Evolutionary conservation across 1,140 invertebrate species (phyloP).

Genomic region (Mactra quadrangularis): DNA sequence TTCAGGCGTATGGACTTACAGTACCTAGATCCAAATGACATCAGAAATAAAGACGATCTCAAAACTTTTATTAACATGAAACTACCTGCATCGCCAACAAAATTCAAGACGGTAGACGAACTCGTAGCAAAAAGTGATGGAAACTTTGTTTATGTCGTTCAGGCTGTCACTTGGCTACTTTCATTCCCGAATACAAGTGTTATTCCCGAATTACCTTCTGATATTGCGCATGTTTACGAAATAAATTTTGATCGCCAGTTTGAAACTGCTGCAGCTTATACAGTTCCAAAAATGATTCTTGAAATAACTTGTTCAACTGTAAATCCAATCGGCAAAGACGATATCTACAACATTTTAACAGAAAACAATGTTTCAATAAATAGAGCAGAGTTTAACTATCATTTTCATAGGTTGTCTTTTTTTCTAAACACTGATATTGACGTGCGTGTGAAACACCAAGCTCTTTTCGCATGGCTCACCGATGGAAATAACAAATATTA

Average conservation of each 20-base stretch:
- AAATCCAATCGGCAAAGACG: constrained; percentile 5
- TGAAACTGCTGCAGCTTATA: not conserved
- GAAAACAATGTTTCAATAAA: not conserved
- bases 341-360: not conserved
- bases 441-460: constrained; percentile 1
- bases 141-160: constrained; percentile 40
- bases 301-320: constrained; percentile 10
- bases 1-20: too few relatives aligned
- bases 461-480: constrained; percentile 3
- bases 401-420: not conserved
- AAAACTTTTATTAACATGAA: too few relatives aligned
- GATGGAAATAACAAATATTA: too few relatives aligned
- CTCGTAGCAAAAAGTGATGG: constrained; percentile 25
- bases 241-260: constrained; percentile 47
- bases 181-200: not conserved
- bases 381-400: not conserved
- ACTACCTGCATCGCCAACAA: too few relatives aligned
- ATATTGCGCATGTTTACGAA: constrained; percentile 36
- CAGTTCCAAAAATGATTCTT: constrained; percentile 2
- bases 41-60: too few relatives aligned
- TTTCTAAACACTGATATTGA: not conserved
- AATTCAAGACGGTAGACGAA: too few relatives aligned
- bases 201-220: constrained; percentile 3
- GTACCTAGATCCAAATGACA: too few relatives aligned
- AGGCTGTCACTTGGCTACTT: constrained; percentile 1